Evolutionary conservation across 2,113 vertebrate genomes (phyloP), one percentile per base, ranked within the genome.

Genomic region (Callopanchax toddi): DNA sequence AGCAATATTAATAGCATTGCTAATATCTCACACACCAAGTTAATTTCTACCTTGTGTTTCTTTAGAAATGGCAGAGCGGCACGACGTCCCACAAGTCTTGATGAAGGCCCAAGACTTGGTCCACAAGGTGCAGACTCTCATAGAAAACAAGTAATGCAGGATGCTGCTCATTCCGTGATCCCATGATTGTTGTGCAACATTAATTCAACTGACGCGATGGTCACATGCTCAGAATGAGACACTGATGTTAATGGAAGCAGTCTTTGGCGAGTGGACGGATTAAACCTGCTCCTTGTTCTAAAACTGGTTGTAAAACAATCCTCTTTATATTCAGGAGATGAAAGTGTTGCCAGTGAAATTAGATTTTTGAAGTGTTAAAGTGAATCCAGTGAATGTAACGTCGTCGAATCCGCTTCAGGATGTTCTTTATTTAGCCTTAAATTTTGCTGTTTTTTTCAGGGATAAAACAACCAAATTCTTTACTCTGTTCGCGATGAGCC

Each of bases 111-210:
- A 95, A 59, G 95, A 98, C 79, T 89, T 99, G 1, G 97, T 98
- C 65, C 93, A 95, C 76, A 98, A 98, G 87, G 97, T 99, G 51
- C 97, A 99, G 93, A 98, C 94, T 0, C 93, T 99, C 71, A 99
- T 99, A 0, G 97, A 99, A 89, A 99, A 99, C 93, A 98, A 99
- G 85, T 99, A 92, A 96, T 34, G 7, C 25, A n/a, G n/a, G 39
- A 45, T 34, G n/a, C 46, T 17, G 13, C 60, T 13, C 2, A 6
- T n/a, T 29, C 10, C 36, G 12, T 43, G 18, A 25, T 43, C 23
- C 29, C 43, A n/a, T 2, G 3, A 60, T 40, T 29, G 52, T 71
- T 78, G 59, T 74, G 39, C 29, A 67, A 42, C 71, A 68, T 68
- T 74, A 46, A 65, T 57, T 63, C 15, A 37, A 39, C 29, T 32